phyloP scores from a whole-genome alignment of 2,113 vertebrate genomes.

The Pavo muticus region DNA sequence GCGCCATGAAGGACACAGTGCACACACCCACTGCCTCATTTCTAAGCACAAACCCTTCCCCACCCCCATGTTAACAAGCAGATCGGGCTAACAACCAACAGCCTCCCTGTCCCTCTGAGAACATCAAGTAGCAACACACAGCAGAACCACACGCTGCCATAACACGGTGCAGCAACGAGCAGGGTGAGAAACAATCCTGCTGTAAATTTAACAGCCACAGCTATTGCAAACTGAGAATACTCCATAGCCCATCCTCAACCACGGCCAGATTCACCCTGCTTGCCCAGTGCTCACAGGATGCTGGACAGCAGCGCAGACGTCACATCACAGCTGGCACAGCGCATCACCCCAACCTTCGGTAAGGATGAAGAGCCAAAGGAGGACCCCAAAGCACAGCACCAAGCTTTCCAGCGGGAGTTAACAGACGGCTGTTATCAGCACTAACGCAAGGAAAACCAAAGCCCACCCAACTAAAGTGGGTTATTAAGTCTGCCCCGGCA shows the following conservation, averaged over 20 bases:
- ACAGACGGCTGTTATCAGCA: not conserved
- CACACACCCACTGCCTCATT: accelerated
- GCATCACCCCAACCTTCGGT: accelerated
- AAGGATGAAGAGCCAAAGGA: not conserved
- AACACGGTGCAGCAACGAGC: accelerated
- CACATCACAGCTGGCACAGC: accelerated
- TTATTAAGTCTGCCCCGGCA: not conserved
- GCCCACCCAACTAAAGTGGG: conserved; percentile 21
- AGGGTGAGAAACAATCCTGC: not conserved
- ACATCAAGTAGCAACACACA: accelerated
- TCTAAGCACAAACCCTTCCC: not conserved
- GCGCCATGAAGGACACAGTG: no score
- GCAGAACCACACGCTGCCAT: accelerated
- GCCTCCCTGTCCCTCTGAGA: not conserved
- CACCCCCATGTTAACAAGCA: not conserved
- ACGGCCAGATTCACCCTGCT: not conserved
- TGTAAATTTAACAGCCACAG: accelerated
- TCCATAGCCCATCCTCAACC: not conserved
- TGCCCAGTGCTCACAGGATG: accelerated
- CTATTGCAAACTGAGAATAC: accelerated
- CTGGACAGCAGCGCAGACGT: not conserved
- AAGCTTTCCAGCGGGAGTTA: not conserved
- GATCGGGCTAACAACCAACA: accelerated
- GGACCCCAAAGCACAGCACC: not conserved
- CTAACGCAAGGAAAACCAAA: not conserved